A percentile compares a stretch with the other conserved stretches of the same genome.
Conservation (phyloP, 2,797 vertebrate species). For the Paratrypauchen microcephalus region DNA sequence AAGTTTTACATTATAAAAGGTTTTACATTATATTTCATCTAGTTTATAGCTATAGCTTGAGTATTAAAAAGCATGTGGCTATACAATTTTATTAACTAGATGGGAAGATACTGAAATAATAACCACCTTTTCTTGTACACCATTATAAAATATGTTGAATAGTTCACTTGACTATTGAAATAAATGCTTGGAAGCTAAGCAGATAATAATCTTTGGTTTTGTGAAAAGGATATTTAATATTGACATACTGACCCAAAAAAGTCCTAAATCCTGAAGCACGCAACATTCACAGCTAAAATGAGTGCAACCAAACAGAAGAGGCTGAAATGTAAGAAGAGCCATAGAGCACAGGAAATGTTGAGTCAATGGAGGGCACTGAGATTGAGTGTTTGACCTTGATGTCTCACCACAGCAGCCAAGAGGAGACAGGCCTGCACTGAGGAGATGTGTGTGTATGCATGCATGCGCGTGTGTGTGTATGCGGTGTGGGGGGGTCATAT, state of each 20-base stretch:
- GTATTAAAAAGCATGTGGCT: background rate
- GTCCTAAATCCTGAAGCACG: background rate
- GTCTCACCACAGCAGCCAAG: conserved; percentile 62
- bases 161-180: background rate
- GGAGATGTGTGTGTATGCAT: conserved; percentile 14
- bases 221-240: background rate
- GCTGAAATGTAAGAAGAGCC: conserved; percentile 63
- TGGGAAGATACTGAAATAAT: too few relatives aligned
- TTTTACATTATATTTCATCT: too few relatives aligned
- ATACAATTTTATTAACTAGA: background rate
- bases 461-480: too few relatives aligned
- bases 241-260: background rate
- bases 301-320: conserved; percentile 48
- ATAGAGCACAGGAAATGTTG: conserved; percentile 63
- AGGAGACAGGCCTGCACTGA: conserved; percentile 39
- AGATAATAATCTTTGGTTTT: background rate
- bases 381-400: conserved; percentile 75
- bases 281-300: conserved; percentile 32
- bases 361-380: conserved; percentile 58
- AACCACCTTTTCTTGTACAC: too few relatives aligned
- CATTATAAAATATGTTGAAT: too few relatives aligned
- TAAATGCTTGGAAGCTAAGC: background rate
- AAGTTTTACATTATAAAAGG: too few relatives aligned
- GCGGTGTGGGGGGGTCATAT: conserved; percentile 54
- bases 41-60: background rate